phyloP scores from a whole-genome alignment of 1,140 invertebrate species.

The Formica exsecta region DNA sequence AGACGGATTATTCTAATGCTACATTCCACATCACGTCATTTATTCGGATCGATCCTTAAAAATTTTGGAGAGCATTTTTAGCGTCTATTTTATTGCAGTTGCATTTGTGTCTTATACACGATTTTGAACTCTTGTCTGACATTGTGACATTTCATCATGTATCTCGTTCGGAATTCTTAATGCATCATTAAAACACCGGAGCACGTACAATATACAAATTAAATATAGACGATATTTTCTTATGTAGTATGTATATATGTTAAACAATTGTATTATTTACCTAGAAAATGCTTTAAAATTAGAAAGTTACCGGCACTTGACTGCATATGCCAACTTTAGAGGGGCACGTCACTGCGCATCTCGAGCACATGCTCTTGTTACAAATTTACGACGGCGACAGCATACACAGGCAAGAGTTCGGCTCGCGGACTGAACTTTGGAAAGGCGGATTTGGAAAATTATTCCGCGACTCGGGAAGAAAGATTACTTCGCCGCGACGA shows the following conservation, averaged over 20 bases:
- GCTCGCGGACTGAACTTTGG: slow-evolving; percentile 44
- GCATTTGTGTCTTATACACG: background rate
- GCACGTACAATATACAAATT: too few species aligned
- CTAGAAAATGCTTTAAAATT: slow-evolving; percentile 13
- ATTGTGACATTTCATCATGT: background rate
- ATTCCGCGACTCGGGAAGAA: slow-evolving; percentile 28
- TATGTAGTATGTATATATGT: background rate
- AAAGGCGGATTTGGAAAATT: slow-evolving; percentile 62
- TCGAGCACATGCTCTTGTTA: slow-evolving; percentile 37
- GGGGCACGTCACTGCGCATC: slow-evolving; percentile 10
- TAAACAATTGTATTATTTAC: background rate
- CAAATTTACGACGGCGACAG: slow-evolving; percentile 53
- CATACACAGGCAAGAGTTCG: slow-evolving; percentile 52
- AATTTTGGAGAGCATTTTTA: background rate
- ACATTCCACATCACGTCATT: background rate
- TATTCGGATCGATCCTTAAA: background rate
- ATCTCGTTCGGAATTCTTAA: background rate
- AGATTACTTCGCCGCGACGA: slow-evolving; percentile 62
- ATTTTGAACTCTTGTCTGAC: background rate
- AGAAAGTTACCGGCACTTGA: slow-evolving; percentile 35
- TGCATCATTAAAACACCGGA: too few species aligned
- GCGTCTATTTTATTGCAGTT: background rate
- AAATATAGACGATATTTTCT: background rate
- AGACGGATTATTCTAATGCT: background rate
- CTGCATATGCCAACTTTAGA: slow-evolving; percentile 14